Conservation (phyloP, 2,888 invertebrate species). For the Athalia circularis region DNA sequence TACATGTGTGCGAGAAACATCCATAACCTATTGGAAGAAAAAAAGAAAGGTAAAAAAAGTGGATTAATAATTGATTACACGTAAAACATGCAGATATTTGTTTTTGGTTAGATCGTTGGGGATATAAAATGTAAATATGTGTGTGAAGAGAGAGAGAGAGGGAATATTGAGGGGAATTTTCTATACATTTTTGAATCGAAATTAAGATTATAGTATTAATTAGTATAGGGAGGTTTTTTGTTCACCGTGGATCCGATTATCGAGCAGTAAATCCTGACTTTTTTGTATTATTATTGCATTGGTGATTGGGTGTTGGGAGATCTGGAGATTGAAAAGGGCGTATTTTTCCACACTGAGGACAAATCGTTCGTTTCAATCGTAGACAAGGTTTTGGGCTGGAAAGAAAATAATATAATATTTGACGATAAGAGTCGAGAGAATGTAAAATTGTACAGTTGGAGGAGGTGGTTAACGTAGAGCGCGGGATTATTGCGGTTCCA, state of each 20-base stretch:
- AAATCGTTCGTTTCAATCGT: conserved; percentile 52
- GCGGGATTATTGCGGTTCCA: no score
- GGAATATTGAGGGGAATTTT: no score
- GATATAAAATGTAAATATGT: no score
- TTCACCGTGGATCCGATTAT: conserved; percentile 1
- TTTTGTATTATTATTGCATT: conserved; percentile 15
- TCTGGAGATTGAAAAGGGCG: conserved; percentile 46
- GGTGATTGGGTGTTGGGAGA: conserved; percentile 44
- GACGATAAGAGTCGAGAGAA: conserved; percentile 55
- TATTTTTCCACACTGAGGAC: conserved; percentile 60
- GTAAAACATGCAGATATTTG: no score
- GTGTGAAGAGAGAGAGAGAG: not conserved
- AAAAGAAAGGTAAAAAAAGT: no score
- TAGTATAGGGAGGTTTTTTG: not conserved
- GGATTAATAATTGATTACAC: no score
- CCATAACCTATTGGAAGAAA: no score
- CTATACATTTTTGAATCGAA: no score
- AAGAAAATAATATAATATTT: conserved; percentile 48
- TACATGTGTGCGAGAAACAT: no score
- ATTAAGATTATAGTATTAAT: no score
- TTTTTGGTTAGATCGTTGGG: no score
- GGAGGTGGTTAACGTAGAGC: not conserved
- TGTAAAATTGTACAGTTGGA: not conserved
- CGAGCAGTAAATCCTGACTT: not conserved
- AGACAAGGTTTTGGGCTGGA: conserved; percentile 30